A percentile compares a stretch with the other conserved stretches of the same genome.
Evolutionary conservation across 2,888 invertebrate species (phyloP).

Genomic region (Cerceris rybyensis): DNA sequence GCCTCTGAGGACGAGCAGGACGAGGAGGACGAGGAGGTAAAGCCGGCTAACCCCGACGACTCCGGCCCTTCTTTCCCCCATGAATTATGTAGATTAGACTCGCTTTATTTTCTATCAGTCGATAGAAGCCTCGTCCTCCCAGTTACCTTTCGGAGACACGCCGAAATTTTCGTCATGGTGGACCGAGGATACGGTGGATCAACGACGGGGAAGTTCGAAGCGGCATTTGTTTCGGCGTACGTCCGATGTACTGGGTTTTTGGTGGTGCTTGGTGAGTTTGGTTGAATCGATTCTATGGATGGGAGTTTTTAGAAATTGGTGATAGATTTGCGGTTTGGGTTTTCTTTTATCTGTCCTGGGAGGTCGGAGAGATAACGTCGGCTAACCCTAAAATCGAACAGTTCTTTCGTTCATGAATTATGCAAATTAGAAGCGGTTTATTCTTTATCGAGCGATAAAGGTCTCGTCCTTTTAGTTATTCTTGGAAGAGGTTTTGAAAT

Average conservation of each 20-base stretch:
- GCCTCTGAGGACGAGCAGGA: too few relatives aligned
- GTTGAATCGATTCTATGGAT: background rate
- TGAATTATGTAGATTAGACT: slow-evolving; percentile 72
- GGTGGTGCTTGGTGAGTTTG: background rate
- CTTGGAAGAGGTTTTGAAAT: too few relatives aligned
- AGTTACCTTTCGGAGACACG: slow-evolving; percentile 48
- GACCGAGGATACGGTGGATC: slow-evolving; percentile 4
- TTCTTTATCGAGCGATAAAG: too few relatives aligned
- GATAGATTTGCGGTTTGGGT: background rate
- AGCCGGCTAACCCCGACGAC: slow-evolving; percentile 53
- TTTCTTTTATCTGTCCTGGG: too few relatives aligned
- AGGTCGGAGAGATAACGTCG: too few relatives aligned
- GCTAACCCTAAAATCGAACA: too few relatives aligned
- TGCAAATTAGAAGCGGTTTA: too few relatives aligned
- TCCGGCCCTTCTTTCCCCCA: slow-evolving; percentile 60
- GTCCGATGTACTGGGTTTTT: background rate
- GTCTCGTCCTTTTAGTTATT: too few relatives aligned
- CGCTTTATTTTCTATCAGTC: slow-evolving; percentile 58
- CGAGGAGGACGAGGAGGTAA: slow-evolving; percentile 44
- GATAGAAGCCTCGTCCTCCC: slow-evolving; percentile 43
- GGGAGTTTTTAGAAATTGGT: background rate
- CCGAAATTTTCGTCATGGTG: slow-evolving; percentile 62
- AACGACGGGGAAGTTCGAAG: background rate
- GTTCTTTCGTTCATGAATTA: too few relatives aligned
- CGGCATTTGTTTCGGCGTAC: background rate